Evolutionary conservation across 1,140 invertebrate species (phyloP), one percentile per base, ranked within the genome.

Genomic region (Liolophura sinensis): DNA sequence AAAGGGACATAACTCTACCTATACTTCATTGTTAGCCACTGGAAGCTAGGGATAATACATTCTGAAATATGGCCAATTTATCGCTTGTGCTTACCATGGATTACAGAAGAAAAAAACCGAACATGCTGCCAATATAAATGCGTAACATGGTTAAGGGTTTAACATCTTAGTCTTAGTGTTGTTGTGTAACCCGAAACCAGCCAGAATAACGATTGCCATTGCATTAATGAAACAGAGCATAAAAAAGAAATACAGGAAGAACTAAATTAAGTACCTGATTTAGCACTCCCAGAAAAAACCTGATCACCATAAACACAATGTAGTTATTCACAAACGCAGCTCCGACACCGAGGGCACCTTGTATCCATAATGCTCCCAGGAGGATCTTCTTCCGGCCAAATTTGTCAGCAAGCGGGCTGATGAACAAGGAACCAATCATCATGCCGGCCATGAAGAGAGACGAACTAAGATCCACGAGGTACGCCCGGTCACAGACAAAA

Each of bases 331-430:
- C 64, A 60, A 81, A 81, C 0, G 76, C 71, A 1, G 74, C 63
- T 15, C 60, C 71, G 51, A 77, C 51, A 20, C 79, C 81, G 12
- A 83, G 49, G n/a, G 68, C 68, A 20, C 68, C 72, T 60, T 72
- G 86, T 80, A 59, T 82, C 76, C 52, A 85, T 73, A 75, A 88
- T 72, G 60, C 72, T 5, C 65, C 57, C 16, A 80, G 66, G 49
- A 84, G 75, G 16, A 81, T 61, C 14, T 65, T 60, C 57, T 79
- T 78, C 7, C 82, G 71, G 0, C 82, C 82, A 73, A 74, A 90
- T 86, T 91, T 94, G 81, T 95, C 93, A 1, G 92, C 92, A 58
- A 94, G 80, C 68, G 90, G 88, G n/a, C 92, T 92, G 78, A 94
- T 92, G 47, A 92, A 82, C 48, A 93, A 88, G 55, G 91, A 92